Evolutionary conservation across 2,797 vertebrate genomes (phyloP).

Genomic region (Falco biarmicus): DNA sequence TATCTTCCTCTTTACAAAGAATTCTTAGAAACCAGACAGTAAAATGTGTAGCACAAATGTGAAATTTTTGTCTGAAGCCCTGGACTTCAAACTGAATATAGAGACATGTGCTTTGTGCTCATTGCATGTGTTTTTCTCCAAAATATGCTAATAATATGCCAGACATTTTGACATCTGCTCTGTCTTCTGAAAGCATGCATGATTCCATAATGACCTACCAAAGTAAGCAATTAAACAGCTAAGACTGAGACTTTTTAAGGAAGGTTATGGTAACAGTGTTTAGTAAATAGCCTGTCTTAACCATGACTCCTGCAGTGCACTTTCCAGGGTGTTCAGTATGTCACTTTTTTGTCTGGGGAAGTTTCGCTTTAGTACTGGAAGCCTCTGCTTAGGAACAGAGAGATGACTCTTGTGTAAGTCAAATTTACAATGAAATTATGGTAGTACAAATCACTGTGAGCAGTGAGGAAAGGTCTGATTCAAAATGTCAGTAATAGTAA

Average conservation of each 20-base stretch:
- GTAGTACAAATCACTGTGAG: neutral
- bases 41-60: neutral
- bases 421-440: neutral
- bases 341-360: neutral
- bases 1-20: neutral
- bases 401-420: neutral
- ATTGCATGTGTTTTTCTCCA: neutral
- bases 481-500: neutral
- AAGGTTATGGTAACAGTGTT: neutral
- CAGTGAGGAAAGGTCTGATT: neutral
- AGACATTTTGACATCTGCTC: neutral
- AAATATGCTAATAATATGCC: neutral
- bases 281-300: neutral
- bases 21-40: neutral
- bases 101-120: neutral
- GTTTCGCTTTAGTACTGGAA: neutral
- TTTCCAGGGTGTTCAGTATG: neutral
- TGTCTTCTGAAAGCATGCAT: neutral
- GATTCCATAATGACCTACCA: neutral
- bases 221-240: no score
- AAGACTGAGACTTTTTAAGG: neutral
- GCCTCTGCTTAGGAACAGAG: neutral
- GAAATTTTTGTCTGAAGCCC: neutral
- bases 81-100: neutral
- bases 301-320: neutral